Base-by-base conservation (phyloP, 1,140 invertebrate species). In the Sarcophaga peregrina region DNA sequence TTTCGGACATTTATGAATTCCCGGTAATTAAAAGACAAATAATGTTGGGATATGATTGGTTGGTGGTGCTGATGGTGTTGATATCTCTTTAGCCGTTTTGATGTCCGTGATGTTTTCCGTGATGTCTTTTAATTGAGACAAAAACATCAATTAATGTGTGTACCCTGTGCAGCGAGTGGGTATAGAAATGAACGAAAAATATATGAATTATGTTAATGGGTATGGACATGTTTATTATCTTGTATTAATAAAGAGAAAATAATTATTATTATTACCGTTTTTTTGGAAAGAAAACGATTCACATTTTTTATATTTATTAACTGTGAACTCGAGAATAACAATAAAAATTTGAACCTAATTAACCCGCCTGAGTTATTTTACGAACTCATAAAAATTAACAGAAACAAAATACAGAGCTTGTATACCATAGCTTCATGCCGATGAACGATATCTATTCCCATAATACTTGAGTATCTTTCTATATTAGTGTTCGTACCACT, bases 1-100 rank as follows among this genome's bases (percentile, higher is more conserved):
- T 20, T 78, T 78, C 9, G n/a, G 75, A 78, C 75, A 78, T 78
- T 78, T 78, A 78, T 78, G 75, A 78, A 78, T 78, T 78, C 75
- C 75, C 75, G 47, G 75, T 78, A 78, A 78, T 78, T 78, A 78
- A 78, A 78, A 78, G 48, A 50, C 47, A 78, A 78, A 78, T 78
- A 50, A 78, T 78, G 47, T 68, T 25, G 62, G 58, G 11, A 68
- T 37, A 37, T 37, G 25, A 37, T 37, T 68, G 62, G 50, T 78
- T 50, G 75, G 75, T 78, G 46, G 47, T n/a, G n/a, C n/a, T 37
- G 25, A 2, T 17, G 48, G 75, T 78, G 75, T 50, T 78, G 75
- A 78, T 50, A 7, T 68, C 62, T 78, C 10, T 78, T 20, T 52
- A 17, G 7, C 8, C 62, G 47, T n/a, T n/a, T n/a, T n/a, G n/a